phyloP scores from a whole-genome alignment of 2,113 vertebrate genomes.

The Promerops cafer region DNA sequence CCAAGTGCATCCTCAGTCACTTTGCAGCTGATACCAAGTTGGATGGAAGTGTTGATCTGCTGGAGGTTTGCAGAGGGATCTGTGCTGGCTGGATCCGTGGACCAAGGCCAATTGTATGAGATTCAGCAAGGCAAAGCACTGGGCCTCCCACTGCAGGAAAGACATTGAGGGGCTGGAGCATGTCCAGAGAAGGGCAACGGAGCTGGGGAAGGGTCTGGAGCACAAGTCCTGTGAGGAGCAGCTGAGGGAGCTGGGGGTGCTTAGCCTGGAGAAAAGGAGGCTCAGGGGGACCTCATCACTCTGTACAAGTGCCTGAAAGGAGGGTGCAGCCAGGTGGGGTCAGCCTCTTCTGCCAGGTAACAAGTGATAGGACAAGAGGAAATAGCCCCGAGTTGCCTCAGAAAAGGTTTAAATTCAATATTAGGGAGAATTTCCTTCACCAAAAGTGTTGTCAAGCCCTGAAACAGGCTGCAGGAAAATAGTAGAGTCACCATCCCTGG shows the following conservation, averaged over 20 bases:
- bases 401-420: not conserved
- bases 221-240: not conserved
- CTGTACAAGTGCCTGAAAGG: rapidly evolving
- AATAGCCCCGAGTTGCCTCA: not conserved
- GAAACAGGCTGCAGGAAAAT: not conserved
- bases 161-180: not conserved
- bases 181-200: not conserved
- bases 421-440: not conserved
- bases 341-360: rapidly evolving
- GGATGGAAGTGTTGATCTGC: not conserved
- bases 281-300: not conserved
- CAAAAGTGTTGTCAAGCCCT: not conserved
- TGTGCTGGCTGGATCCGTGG: not conserved
- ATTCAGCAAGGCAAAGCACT: not conserved
- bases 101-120: not conserved
- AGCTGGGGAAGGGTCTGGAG: not conserved
- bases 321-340: rapidly evolving
- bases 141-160: rapidly evolving
- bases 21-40: not conserved
- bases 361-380: not conserved
- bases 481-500: no score
- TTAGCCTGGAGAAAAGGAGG: not conserved
- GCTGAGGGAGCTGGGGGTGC: not conserved
- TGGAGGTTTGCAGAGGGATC: not conserved
- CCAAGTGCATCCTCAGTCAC: not conserved